Base-by-base conservation (phyloP, 2,113 vertebrate species). In the Lucifuga dentata region DNA sequence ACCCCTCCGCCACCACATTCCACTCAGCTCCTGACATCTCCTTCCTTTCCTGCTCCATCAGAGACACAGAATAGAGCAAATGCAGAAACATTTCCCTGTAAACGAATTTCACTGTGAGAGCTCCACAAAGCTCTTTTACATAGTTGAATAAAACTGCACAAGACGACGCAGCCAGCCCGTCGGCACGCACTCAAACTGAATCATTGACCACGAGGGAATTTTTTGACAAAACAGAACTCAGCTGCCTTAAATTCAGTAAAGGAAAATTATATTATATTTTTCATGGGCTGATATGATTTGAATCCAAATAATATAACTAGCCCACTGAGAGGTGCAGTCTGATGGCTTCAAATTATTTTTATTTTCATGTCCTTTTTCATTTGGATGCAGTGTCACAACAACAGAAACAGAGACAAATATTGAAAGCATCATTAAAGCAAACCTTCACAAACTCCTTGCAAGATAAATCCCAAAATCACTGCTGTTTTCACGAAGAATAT, bases 211-310 rank as follows among this genome's bases (percentile, higher is more conserved):
- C 19, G 32, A 45, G 77, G 69, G 56, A 39, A 48, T 7, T n/a
- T 78, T 79, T 50, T 48, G 58, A 70, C 43, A 70, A 60, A 85
- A 78, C 57, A 74, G 53, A 77, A 35, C 68, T 68, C 64, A 46
- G 76, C 80, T 78, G 78, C 73, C 35, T 60, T 45, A 16, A 69
- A 68, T 84, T 83, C 71, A 76, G 73, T 78, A 65, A 80, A 73
- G 49, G 58, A 29, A 83, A 81, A 85, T 75, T 68, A 66, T 43
- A 7, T 76, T 71, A 63, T 83, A 61, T 81, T 67, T 78, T 69
- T 82, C 67, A 80, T 60, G 50, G 59, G 49, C 48, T 68, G 40
- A 68, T 56, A 35, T 52, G 24, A 44, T 53, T 39, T 2, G 17
- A 76, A 29, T 75, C 48, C 49, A 66, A 68, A 80, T 77, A 65